Conservation (phyloP, 1,140 invertebrate species). For the Bombus waltoni region DNA sequence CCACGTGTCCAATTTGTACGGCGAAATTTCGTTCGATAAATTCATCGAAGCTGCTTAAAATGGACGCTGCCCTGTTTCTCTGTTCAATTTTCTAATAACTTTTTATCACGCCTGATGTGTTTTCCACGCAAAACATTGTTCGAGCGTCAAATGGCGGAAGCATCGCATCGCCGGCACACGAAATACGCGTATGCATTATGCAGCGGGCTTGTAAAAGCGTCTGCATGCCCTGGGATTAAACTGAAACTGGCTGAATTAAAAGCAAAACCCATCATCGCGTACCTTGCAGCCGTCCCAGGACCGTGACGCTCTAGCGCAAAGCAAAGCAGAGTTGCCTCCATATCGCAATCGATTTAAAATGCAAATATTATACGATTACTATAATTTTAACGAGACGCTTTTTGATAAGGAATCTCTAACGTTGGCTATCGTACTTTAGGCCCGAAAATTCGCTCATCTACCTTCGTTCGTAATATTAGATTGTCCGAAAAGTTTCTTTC, state of each 20-base stretch:
- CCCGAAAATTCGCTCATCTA: too few species aligned
- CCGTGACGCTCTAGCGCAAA: background rate
- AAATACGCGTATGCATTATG: conserved; percentile 14
- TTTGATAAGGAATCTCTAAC: background rate
- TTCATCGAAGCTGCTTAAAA: background rate
- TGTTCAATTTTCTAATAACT: background rate
- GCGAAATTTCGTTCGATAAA: background rate
- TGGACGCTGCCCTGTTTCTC: too few species aligned
- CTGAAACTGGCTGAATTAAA: conserved; percentile 8
- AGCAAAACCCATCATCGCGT: conserved; percentile 3
- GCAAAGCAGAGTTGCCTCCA: background rate
- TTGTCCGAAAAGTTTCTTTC: too few species aligned
- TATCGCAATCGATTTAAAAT: background rate
- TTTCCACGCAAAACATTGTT: background rate
- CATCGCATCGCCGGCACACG: too few species aligned
- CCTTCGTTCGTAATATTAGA: too few species aligned
- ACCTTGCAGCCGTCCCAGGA: background rate
- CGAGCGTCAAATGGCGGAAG: background rate
- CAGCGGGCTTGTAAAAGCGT: background rate
- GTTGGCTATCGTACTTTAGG: background rate
- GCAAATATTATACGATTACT: background rate
- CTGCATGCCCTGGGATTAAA: conserved; percentile 10
- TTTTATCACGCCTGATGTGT: background rate
- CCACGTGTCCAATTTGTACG: background rate
- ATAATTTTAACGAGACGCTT: background rate